Evolutionary conservation across 1,140 invertebrate species (phyloP), one percentile per base, ranked within the genome.

Genomic region (Pseudomyrmex dendroicus): DNA sequence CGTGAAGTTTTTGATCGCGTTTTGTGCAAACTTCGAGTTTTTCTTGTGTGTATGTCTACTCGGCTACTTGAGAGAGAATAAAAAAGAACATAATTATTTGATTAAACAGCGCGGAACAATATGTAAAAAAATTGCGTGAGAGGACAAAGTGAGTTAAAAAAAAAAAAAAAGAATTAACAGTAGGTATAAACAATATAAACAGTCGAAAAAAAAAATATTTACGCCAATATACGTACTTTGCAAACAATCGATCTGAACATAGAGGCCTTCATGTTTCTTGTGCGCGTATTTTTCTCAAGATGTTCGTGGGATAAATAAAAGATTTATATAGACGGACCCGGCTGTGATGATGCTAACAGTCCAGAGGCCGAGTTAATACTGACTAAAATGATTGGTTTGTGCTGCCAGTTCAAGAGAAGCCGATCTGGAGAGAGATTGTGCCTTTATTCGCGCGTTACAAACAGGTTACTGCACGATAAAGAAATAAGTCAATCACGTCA

Each of bases 211-310:
- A 54, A 59, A 54, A 17, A 54, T 22, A 3, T 78, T 52, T 2
- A 4, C 57, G 17, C 12, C 50, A 35, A 35, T 35, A 35, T 44
- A 85, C 86, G 12, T 85, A 88, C 86, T 56, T 88, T 35, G 0
- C 86, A 61, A 2, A 87, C 50, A 0, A 52, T 12, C 2, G 67
- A 66, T 67, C 56, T 56, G 17, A 87, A 10, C 48, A 72, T 10
- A 10, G 76, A 68, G 4, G 25, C 54, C 15, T 73, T 85, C 67
- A 62, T 85, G 2, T 44, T 87, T 50, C 12, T 5, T 4, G 35
- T 35, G 0, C 17, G 48, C 48, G 13, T 4, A 9, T 25, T 22
- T 57, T 35, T 9, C 15, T 78, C n/a, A 2, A 25, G 35, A 9
- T 9, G 20, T 2, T 35, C 0, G 5, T 67, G 35, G 35, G 35